These are phyloP conservation scores for Saturnia pavonia DNA, from an alignment of 2,888 invertebrate genomes.

Conservation along the genomic window DNA sequence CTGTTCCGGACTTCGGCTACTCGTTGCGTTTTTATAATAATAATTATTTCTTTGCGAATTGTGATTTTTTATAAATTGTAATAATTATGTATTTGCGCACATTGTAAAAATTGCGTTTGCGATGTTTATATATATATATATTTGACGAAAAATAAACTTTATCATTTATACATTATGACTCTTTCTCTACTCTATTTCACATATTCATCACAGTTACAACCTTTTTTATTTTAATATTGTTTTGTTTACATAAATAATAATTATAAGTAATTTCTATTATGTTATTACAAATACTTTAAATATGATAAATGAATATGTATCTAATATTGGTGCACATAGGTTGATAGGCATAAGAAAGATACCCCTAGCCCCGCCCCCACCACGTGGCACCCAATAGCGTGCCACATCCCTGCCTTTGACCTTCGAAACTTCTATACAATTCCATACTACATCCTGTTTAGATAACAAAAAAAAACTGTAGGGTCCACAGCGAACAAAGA, in stretches of 20 bases:
- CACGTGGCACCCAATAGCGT: constrained; percentile 48
- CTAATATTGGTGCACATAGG: neutral
- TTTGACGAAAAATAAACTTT: neutral
- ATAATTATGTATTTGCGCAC: constrained; percentile 3
- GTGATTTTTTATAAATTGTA: constrained; percentile 27
- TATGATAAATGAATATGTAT: neutral
- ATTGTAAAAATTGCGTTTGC: neutral
- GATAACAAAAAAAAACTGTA: constrained; percentile 34
- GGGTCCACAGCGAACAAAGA: constrained; percentile 43
- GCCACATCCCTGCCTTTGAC: constrained; percentile 41
- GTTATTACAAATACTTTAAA: neutral
- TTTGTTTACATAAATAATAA: neutral
- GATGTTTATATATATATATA: neutral
- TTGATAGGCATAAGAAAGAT: constrained; percentile 17
- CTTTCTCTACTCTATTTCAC: neutral
- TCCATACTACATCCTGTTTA: constrained; percentile 28
- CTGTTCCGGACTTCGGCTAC: constrained; percentile 1
- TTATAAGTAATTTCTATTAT: neutral
- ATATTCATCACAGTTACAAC: neutral
- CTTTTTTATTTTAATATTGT: neutral
- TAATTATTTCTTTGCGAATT: constrained; percentile 8
- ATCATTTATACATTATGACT: neutral
- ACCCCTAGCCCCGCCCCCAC: constrained; percentile 51
- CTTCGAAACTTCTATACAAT: constrained; percentile 39
- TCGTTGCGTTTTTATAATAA: neutral